phyloP scores from a whole-genome alignment of 2,888 invertebrate species.

The Rhingia campestris region DNA sequence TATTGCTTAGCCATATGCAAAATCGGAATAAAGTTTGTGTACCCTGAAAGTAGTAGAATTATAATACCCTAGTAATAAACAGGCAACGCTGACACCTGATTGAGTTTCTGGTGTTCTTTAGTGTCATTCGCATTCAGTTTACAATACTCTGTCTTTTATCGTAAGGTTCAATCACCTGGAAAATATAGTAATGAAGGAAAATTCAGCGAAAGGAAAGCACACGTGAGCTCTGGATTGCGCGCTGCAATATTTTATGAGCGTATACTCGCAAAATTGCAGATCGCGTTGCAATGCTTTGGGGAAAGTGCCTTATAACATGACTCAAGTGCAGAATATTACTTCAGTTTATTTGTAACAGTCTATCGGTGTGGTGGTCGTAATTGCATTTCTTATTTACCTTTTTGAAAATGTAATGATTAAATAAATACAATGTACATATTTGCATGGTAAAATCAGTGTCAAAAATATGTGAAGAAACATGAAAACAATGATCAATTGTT shows the following conservation, averaged over 20 bases:
- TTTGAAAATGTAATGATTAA: background rate
- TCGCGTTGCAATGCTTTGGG: constrained; percentile 46
- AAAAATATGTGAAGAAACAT: background rate
- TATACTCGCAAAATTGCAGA: constrained; percentile 5
- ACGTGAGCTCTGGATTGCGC: background rate
- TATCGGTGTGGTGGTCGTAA: constrained; percentile 29
- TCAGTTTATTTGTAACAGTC: constrained; percentile 73
- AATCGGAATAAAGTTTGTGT: no score
- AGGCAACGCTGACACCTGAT: background rate
- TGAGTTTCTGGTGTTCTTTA: background rate
- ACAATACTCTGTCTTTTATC: background rate
- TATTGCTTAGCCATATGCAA: no score
- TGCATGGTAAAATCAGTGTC: background rate
- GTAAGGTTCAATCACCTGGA: constrained; percentile 1
- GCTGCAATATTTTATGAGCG: background rate
- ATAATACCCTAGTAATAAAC: no score
- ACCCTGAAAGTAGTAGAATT: no score
- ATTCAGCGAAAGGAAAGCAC: constrained; percentile 18
- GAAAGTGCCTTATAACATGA: constrained; percentile 75
- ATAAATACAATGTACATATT: background rate
- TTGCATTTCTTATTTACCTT: background rate
- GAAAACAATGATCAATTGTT: background rate
- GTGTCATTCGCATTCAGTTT: background rate
- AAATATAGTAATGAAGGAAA: background rate
- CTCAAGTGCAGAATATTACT: constrained; percentile 60